Evolutionary conservation across 2,113 vertebrate genomes (phyloP).

Genomic region (Nothoprocta perdicaria): DNA sequence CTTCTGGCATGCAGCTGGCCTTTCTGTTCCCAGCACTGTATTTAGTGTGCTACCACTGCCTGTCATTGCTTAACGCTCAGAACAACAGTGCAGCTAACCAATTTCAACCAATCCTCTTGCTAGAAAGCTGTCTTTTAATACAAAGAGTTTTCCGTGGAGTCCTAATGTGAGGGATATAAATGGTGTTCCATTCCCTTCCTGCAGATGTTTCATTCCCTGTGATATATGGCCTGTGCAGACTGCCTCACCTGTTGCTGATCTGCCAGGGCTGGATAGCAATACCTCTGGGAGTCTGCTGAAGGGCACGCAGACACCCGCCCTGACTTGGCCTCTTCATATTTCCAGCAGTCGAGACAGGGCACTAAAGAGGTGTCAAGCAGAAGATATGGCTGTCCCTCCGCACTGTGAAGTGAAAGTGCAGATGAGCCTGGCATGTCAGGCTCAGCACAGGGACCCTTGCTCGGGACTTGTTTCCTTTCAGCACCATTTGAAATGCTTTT

Average conservation of each 20-base stretch:
- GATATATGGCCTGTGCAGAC: slow-evolving; percentile 60
- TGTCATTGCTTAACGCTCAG: slow-evolving; percentile 26
- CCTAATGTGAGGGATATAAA: not conserved
- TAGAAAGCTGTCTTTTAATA: slow-evolving; percentile 17
- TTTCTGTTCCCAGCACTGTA: not conserved
- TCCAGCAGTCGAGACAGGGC: not conserved
- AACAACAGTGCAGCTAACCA: slow-evolving; percentile 28
- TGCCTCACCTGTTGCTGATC: slow-evolving; percentile 73
- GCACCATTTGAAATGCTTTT: not conserved
- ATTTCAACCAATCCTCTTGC: slow-evolving; percentile 1
- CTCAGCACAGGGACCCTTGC: not conserved
- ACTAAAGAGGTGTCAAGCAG: not conserved
- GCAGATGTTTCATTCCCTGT: slow-evolving; percentile 52
- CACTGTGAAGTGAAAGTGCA: not conserved
- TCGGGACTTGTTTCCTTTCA: not conserved
- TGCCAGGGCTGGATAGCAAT: not conserved
- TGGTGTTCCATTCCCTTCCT: slow-evolving; percentile 21
- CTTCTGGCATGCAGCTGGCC: not conserved
- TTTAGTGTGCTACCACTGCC: slow-evolving; percentile 29
- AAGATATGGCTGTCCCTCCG: not conserved
- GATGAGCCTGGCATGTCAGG: not conserved
- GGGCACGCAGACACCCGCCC: not conserved
- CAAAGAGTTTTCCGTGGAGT: slow-evolving; percentile 10
- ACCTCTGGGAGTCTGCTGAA: not conserved
- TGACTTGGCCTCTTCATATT: not conserved